Conservation (phyloP, 2,888 invertebrate species). For the Dynastes hyllus region DNA sequence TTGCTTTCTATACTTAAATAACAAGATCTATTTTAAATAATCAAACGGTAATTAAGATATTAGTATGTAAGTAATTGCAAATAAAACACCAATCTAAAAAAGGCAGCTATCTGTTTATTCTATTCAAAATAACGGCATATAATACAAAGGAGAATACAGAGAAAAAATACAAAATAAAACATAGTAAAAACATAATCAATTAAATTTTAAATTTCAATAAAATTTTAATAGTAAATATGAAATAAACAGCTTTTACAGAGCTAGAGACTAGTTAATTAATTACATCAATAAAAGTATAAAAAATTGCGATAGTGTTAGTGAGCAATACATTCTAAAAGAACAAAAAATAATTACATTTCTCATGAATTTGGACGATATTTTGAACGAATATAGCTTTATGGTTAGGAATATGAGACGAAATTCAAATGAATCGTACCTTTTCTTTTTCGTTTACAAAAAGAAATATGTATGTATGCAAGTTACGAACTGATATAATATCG, state of each 20-base stretch:
- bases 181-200: conserved; percentile 51
- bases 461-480: not conserved
- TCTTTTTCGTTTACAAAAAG: not conserved
- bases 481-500: conserved; percentile 34
- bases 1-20: no score
- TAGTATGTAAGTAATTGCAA: not conserved
- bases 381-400: conserved; percentile 11
- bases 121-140: conserved; percentile 66
- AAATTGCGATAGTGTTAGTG: conserved; percentile 62
- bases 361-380: conserved; percentile 26
- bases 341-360: not conserved
- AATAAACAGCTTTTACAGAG: conserved; percentile 62
- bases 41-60: no score
- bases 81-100: conserved; percentile 60
- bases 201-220: conserved; percentile 41
- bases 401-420: conserved; percentile 1
- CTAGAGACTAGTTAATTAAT: conserved; percentile 67
- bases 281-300: conserved; percentile 56
- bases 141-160: conserved; percentile 61
- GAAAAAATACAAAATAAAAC: conserved; percentile 56
- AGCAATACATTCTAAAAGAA: conserved; percentile 57
- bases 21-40: not conserved
- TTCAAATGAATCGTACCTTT: not conserved
- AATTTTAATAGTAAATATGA: conserved; percentile 35
- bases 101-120: conserved; percentile 69